These are phyloP conservation scores for Clupea harengus DNA, from an alignment of 2,113 vertebrate genomes.

Conservation along the genomic window DNA sequence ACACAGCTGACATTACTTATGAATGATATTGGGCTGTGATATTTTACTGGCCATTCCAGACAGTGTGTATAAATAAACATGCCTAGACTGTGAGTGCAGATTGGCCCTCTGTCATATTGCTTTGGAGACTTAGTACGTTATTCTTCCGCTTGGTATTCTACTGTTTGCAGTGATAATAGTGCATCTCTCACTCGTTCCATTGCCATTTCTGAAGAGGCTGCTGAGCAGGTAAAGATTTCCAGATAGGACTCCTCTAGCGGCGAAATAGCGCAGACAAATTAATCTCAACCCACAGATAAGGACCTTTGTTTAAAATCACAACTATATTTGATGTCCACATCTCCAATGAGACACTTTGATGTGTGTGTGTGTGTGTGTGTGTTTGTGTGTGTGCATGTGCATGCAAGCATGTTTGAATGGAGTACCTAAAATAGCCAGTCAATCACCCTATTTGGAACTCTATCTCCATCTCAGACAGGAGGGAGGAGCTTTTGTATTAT, in stretches of 20 bases:
- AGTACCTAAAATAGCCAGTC: not conserved
- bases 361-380: not conserved
- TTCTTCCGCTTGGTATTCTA: not conserved
- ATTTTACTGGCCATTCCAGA: not conserved
- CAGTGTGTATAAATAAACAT: not conserved
- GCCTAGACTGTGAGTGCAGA: not conserved
- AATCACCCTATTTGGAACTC: not conserved
- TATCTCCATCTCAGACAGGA: not conserved
- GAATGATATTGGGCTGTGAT: not conserved
- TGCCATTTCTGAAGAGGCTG: not conserved
- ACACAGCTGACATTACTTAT: not conserved
- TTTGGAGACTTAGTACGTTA: not conserved
- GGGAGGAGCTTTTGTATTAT: not conserved
- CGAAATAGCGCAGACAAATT: not conserved
- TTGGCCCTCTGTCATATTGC: not conserved
- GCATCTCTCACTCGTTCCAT: not conserved
- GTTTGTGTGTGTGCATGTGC: not conserved
- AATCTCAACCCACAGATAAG: conserved; percentile 20
- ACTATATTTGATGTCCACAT: not conserved
- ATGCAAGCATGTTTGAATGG: not conserved
- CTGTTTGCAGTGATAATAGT: not conserved
- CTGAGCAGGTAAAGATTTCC: not conserved
- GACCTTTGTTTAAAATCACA: not conserved
- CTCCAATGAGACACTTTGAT: not conserved
- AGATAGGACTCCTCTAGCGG: not conserved